Conservation (phyloP, 2,888 invertebrate species). For the Tetropium fuscum region DNA sequence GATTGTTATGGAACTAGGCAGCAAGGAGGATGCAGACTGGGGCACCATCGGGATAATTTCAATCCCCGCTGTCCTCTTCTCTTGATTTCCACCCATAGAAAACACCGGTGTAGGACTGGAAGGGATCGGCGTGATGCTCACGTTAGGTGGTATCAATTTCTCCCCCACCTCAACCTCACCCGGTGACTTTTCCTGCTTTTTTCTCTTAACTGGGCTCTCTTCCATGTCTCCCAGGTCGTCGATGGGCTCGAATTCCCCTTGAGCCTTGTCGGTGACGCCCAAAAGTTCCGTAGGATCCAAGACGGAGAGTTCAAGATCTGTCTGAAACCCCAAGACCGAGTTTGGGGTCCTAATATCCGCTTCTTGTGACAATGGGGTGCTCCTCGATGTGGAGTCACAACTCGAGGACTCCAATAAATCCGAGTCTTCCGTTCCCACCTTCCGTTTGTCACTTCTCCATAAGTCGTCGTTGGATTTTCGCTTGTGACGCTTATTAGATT, state of each 20-base stretch:
- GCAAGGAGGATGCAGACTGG: constrained; percentile 68
- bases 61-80: constrained; percentile 81
- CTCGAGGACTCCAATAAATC: constrained; percentile 73
- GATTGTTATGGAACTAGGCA: constrained; percentile 88
- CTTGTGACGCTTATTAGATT: constrained; percentile 45
- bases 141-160: constrained; percentile 72
- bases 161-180: constrained; percentile 59
- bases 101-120: constrained; percentile 64
- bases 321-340: constrained; percentile 71
- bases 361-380: constrained; percentile 68
- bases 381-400: constrained; percentile 73
- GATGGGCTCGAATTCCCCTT: constrained; percentile 73
- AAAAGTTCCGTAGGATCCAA: constrained; percentile 73
- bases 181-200: constrained; percentile 69
- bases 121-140: constrained; percentile 73
- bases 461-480: constrained; percentile 52
- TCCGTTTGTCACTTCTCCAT: constrained; percentile 64
- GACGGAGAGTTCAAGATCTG: constrained; percentile 73
- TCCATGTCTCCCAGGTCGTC: constrained; percentile 71
- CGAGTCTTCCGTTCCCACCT: constrained; percentile 72
- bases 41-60: constrained; percentile 85
- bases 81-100: constrained; percentile 65
- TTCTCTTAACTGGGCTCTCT: constrained; percentile 66
- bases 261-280: constrained; percentile 64
- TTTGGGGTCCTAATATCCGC: constrained; percentile 68